Percentiles rank a stretch among this genome's conserved stretches.
These are phyloP conservation scores for Acrobasis consociella DNA, from an alignment of 2,888 invertebrate species.

Conservation along the genomic window DNA sequence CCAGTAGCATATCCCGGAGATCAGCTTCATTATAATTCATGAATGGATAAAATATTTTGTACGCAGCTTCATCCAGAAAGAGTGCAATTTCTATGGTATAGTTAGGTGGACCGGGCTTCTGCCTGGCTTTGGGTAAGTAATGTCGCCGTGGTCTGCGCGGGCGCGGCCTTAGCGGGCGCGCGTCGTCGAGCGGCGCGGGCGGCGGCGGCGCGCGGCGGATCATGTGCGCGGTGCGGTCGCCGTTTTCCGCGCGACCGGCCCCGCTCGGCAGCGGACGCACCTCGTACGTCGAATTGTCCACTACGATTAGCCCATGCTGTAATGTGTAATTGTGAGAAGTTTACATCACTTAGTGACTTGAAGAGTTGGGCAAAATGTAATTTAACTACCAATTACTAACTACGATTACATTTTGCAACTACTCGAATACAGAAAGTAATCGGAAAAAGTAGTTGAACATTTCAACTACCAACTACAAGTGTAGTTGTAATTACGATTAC, in stretches of 20 bases:
- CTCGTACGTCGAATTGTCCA: slow-evolving; percentile 86
- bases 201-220: slow-evolving; percentile 80
- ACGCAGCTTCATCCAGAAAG: slow-evolving; percentile 89
- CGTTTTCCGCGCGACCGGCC: slow-evolving; percentile 61
- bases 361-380: too few species aligned
- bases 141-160: slow-evolving; percentile 52
- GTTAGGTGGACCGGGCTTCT: slow-evolving; percentile 55
- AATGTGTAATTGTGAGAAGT: slow-evolving; percentile 27
- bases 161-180: slow-evolving; percentile 56
- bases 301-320: slow-evolving; percentile 87
- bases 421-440: too few species aligned
- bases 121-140: slow-evolving; percentile 33
- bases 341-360: too few species aligned
- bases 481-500: too few species aligned
- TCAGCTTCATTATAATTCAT: slow-evolving; percentile 85
- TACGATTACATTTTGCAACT: too few species aligned
- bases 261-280: slow-evolving; percentile 84
- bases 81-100: slow-evolving; percentile 88
- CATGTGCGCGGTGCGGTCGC: slow-evolving; percentile 79
- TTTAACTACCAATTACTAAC: too few species aligned
- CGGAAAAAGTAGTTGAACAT: too few species aligned
- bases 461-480: too few species aligned
- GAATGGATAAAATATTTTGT: slow-evolving; percentile 86
- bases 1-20: slow-evolving; percentile 88
- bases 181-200: slow-evolving; percentile 69